Evolutionary conservation across 2,797 vertebrate genomes (phyloP).

Genomic region (Sciurus vulgaris): DNA sequence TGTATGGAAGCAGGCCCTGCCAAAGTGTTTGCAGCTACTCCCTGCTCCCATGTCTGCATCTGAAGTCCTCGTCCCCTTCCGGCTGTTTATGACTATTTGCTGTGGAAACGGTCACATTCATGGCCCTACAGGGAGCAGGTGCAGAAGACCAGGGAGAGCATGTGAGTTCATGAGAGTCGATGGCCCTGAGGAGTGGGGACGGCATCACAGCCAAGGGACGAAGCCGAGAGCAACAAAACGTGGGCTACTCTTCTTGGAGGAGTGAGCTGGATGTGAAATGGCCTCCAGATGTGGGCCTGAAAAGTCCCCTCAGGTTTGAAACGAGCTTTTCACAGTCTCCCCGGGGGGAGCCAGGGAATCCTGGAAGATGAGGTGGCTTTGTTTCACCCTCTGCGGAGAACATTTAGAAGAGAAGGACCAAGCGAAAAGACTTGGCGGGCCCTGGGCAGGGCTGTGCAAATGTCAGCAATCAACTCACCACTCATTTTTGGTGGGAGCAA

Average conservation of each 20-base stretch:
- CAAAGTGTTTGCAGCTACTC: conserved; percentile 1
- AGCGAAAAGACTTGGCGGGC: neutral
- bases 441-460: neutral
- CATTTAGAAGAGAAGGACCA: neutral
- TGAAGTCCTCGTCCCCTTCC: conserved; percentile 43
- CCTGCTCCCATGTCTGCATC: conserved; percentile 21
- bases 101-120: conserved; percentile 71
- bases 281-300: conserved; percentile 51
- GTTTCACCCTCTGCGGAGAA: neutral
- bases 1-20: conserved; percentile 36
- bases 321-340: neutral
- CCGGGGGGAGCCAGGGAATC: neutral
- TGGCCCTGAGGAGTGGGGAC: fast-evolving
- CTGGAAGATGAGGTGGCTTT: neutral
- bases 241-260: neutral
- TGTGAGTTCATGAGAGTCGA: neutral
- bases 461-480: neutral
- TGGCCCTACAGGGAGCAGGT: conserved; percentile 61
- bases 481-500: neutral
- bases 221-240: neutral
- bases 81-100: conserved; percentile 73
- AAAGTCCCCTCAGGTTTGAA: neutral
- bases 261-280: conserved; percentile 9
- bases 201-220: neutral
- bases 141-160: neutral